Base-by-base conservation (phyloP, 2,797 vertebrate species). In the Agapornis canus region DNA sequence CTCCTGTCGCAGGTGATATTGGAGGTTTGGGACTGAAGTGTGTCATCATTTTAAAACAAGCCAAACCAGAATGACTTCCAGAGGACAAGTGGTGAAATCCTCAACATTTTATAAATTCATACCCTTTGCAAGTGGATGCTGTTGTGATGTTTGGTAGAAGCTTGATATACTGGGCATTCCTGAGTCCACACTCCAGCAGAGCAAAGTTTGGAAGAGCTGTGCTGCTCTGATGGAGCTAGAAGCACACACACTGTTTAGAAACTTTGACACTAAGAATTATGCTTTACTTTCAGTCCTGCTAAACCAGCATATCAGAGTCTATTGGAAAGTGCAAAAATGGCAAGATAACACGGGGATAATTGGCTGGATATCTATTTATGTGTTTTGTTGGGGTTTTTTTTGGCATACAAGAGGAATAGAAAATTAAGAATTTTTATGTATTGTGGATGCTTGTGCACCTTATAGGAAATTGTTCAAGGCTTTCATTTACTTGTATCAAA, bases 381-480 rank as follows among this genome's bases (percentile, higher is more conserved):
- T 13, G 14, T 57, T 79, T 40, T 6, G 13, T 79, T 40, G 5
- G 13, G 12, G 12, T 40, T 60, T 66, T 66, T 54, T 57, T 57
- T 35, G 5, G 14, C 48, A 82, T 91, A 82, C 65, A 83, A 39
- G 49, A 94, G 66, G 86, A 96, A 81, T 69, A 88, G 51, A 68
- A 66, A 48, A 52, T 40, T 48, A 45, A 71, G 65, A 35, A 2
- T 1, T 10, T 88, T 86, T 90, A 48, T 73, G 72, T 94, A 70
- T 92, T 23, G 27, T 95, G 95, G 89, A 95, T 95, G 71, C 60
- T 86, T 90, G 61, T 94, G 96, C 80, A 94, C 93, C 90, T 95
- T 91, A 80, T 66, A 93, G 57, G 22, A 86, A 61, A 92, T 52
- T 85, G 49, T 90, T 88, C 51, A 43, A 92, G 48, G 59, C 80